These are phyloP conservation scores for Philotrypesis tridentata DNA, from an alignment of 1,140 invertebrate species.

Conservation along the genomic window DNA sequence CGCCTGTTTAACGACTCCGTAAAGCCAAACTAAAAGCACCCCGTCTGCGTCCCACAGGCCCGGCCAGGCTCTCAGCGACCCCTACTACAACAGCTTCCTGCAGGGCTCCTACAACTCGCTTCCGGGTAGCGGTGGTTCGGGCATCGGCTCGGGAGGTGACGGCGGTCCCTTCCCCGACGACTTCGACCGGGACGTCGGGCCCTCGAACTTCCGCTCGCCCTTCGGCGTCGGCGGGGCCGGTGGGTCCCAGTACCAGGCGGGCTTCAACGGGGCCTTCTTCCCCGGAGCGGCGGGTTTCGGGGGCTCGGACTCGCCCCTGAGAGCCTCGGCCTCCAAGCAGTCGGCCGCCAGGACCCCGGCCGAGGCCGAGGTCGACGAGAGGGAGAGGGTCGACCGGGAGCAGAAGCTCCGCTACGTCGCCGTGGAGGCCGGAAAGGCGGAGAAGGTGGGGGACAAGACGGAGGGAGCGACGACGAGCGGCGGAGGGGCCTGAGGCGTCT, in stretches of 20 bases:
- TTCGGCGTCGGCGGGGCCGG: too few species aligned
- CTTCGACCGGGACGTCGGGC: background rate
- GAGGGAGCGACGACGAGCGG: background rate
- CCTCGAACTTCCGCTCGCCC: background rate
- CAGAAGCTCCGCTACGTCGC: background rate
- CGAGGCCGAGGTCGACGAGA: background rate
- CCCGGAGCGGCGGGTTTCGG: background rate
- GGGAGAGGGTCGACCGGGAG: background rate
- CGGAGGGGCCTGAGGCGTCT: background rate
- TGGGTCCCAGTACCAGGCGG: background rate
- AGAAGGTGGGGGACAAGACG: background rate
- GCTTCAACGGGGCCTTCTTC: background rate
- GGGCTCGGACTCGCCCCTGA: slow-evolving; percentile 19
- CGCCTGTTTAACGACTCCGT: too few species aligned
- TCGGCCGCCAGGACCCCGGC: background rate
- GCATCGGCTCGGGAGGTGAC: background rate
- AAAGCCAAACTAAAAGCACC: too few species aligned
- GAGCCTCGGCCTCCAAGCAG: background rate
- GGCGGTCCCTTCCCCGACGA: background rate
- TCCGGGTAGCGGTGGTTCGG: background rate
- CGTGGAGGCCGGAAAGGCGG: background rate
- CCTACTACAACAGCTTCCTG: slow-evolving; percentile 17
- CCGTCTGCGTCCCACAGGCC: background rate
- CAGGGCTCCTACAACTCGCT: slow-evolving; percentile 28
- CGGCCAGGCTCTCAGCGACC: background rate